Evolutionary conservation across 2,888 invertebrate species (phyloP).

Genomic region (Noctua pronuba): DNA sequence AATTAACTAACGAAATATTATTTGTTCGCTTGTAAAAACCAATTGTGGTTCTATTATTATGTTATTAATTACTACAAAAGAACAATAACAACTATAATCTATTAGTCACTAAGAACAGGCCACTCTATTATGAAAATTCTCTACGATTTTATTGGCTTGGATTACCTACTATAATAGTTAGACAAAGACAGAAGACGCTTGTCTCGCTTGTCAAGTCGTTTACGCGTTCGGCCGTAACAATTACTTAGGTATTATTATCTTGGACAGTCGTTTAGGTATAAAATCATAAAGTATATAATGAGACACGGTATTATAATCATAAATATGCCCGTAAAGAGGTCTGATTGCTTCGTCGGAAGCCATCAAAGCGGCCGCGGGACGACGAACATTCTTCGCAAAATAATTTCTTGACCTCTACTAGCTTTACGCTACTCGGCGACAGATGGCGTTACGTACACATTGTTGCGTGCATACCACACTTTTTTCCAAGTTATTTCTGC

Average conservation of each 20-base stretch:
- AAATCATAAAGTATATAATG: slow-evolving; percentile 89
- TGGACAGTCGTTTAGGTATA: slow-evolving; percentile 83
- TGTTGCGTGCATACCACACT: slow-evolving; percentile 80
- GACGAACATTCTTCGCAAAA: slow-evolving; percentile 84
- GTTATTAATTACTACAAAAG: slow-evolving; percentile 55
- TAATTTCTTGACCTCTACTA: slow-evolving; percentile 85
- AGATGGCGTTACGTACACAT: slow-evolving; percentile 89
- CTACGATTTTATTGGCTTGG: slow-evolving; percentile 40
- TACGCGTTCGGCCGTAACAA: slow-evolving; percentile 81
- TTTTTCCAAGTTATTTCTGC: slow-evolving; percentile 86
- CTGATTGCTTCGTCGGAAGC: slow-evolving; percentile 90
- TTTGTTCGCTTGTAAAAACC: slow-evolving; percentile 52
- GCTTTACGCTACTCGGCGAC: slow-evolving; percentile 84
- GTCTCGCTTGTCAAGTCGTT: slow-evolving; percentile 74
- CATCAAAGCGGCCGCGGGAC: slow-evolving; percentile 88
- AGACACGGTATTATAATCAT: slow-evolving; percentile 90
- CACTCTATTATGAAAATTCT: slow-evolving; percentile 42
- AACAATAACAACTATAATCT: slow-evolving; percentile 46
- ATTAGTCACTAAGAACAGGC: slow-evolving; percentile 36
- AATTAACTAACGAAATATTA: slow-evolving; percentile 60
- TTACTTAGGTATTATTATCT: slow-evolving; percentile 85
- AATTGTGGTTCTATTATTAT: slow-evolving; percentile 48
- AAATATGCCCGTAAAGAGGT: slow-evolving; percentile 89
- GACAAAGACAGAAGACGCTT: slow-evolving; percentile 55
- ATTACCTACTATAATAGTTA: slow-evolving; percentile 32